Base-by-base conservation (phyloP, 30 jellyfish, hydroid and myxozoan genomes). In the Aurelia sp. region DNA sequence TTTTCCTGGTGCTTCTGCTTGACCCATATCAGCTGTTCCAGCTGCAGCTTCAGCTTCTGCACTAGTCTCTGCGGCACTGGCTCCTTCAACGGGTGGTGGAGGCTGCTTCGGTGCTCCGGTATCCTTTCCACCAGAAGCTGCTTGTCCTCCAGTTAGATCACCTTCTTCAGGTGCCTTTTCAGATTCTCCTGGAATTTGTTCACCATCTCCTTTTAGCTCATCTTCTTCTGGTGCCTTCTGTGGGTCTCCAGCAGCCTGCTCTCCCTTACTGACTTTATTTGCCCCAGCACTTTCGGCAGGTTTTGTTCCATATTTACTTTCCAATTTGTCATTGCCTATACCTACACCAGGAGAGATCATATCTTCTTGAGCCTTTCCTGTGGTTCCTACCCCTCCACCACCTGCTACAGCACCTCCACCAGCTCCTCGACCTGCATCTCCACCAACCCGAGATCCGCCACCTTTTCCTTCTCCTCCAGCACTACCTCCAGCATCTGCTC, bases 331-430 rank as follows among this genome's bases (percentile, higher is more conserved):
- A 64, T 78, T 78, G 35, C 89, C 89, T n/a, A 62, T 78, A 8
- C 89, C 89, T 23, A 58, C 41, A 11, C 89, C 89, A 41, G 89
- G 89, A 10, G 89, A 78, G 61, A 78, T 66, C 23, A 78, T 66
- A 11, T 78, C 48, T 51, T 78, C 89, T 15, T 62, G 65, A 2
- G 30, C 73, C 17, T 65, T 19, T 22, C 72, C 73, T 11, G 41
- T 70, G 11, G 27, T 70, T 11, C 37, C 33, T 40, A 58, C 48
- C 27, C 85, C 71, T 12, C 73, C 73, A 13, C 62, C 85, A 12
- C 60, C 85, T 15, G 37, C 27, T 40, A 52, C 48, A 11, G 41
- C 69, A 3, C 53, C 80, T 69, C 80, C 62, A 37, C 73, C 72
- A 17, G n/a, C 52, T 11, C 73, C 67, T 20, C 9, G 21, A 3